Percentiles rank a stretch among this genome's conserved stretches.
phyloP scores from a whole-genome alignment of 2,797 vertebrate species.

The Liparis tanakae region DNA sequence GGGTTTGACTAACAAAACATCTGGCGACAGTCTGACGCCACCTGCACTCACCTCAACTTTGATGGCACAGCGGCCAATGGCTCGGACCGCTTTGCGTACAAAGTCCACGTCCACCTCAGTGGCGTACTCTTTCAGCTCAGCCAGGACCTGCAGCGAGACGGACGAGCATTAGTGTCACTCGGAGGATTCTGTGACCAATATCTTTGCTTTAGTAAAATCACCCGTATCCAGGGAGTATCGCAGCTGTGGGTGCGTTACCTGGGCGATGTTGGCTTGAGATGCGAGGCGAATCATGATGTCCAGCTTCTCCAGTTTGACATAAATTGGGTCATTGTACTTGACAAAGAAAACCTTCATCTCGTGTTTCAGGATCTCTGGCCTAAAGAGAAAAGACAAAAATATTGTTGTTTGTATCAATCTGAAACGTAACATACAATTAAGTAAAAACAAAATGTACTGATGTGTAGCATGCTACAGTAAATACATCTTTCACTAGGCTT shows the following conservation, averaged over 20 bases:
- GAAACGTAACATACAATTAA: background rate
- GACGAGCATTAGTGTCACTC: background rate
- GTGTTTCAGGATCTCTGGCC: conserved; percentile 96
- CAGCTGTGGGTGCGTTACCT: conserved; percentile 79
- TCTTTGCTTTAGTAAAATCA: no score
- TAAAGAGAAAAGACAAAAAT: conserved; percentile 57
- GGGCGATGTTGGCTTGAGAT: conserved; percentile 98
- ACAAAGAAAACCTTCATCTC: conserved; percentile 99
- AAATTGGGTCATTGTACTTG: conserved; percentile 98
- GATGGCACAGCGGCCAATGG: conserved; percentile 97
- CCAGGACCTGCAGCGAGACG: conserved; percentile 87
- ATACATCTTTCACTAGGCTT: background rate
- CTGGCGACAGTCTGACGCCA: conserved; percentile 6
- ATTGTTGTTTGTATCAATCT: background rate
- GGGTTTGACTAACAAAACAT: conserved; percentile 2
- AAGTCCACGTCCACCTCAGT: conserved; percentile 99
- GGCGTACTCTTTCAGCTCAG: conserved; percentile 96
- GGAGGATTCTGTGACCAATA: background rate
- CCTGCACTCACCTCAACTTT: conserved; percentile 92
- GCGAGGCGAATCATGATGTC: conserved; percentile 99
- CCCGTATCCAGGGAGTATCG: background rate
- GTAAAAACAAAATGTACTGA: background rate
- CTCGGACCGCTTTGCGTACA: conserved; percentile 94
- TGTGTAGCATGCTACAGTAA: background rate
- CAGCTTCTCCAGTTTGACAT: conserved; percentile 97